These are phyloP conservation scores for Chiloscyllium plagiosum DNA, from an alignment of 2,113 vertebrate species.

Conservation along the genomic window DNA sequence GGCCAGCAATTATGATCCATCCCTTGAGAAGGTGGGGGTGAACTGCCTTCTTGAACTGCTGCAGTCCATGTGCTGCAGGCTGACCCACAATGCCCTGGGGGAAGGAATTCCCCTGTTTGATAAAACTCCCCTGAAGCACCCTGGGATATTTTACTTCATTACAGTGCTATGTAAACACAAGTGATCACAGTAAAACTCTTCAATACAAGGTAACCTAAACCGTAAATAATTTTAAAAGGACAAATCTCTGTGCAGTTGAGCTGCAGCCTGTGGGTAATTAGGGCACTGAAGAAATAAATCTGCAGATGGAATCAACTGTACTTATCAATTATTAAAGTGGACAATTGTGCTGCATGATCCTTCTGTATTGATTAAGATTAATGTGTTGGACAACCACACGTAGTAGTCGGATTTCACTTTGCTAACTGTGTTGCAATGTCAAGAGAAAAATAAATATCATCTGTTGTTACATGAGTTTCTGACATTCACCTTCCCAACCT, in stretches of 20 bases:
- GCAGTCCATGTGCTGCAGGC: too few species aligned
- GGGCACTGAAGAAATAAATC: not conserved
- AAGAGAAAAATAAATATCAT: not conserved
- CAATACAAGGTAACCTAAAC: not conserved
- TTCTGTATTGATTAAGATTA: not conserved
- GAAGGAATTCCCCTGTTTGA: too few species aligned
- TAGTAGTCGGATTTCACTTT: not conserved
- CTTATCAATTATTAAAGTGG: constrained; percentile 1
- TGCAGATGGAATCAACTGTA: not conserved
- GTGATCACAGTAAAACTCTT: not conserved
- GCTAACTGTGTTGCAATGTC: not conserved
- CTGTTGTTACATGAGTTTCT: not conserved
- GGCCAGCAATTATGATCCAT: too few species aligned
- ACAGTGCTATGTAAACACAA: too few species aligned
- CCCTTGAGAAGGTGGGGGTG: too few species aligned
- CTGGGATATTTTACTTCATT: too few species aligned
- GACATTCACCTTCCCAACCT: not conserved
- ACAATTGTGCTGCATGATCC: not conserved
- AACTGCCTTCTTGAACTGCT: too few species aligned
- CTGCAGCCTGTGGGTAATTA: not conserved
- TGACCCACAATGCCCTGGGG: too few species aligned
- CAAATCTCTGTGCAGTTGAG: not conserved
- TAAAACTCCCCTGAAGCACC: too few species aligned
- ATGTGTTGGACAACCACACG: not conserved
- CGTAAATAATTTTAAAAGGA: not conserved